These are phyloP conservation scores for Vidua macroura DNA, from an alignment of 2,113 vertebrate species.

Conservation along the genomic window DNA sequence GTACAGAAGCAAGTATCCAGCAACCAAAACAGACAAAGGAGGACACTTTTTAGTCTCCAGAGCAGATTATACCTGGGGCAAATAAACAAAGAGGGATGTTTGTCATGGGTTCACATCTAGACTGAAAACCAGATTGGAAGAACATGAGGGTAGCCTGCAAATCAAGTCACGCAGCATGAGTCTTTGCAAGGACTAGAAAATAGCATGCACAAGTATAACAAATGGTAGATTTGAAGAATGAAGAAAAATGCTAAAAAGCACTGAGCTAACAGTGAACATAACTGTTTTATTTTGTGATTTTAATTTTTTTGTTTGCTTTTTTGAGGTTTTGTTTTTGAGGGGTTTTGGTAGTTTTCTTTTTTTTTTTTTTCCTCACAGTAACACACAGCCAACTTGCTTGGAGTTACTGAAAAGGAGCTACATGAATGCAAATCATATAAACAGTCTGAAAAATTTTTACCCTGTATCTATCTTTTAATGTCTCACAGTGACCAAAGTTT, in stretches of 20 bases:
- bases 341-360: not conserved
- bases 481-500: slow-evolving; percentile 3
- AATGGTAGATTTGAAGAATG: not conserved
- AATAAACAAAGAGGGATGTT: not conserved
- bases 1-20: not conserved
- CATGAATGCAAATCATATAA: not conserved
- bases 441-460: not conserved
- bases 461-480: not conserved
- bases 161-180: not conserved
- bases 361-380: not conserved
- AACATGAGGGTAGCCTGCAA: not conserved
- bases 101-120: not conserved
- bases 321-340: not conserved
- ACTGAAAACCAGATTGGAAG: not conserved
- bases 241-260: not conserved
- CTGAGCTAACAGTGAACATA: not conserved
- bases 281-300: not conserved
- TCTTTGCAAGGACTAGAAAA: not conserved
- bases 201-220: not conserved
- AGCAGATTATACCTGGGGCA: not conserved
- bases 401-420: not conserved
- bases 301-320: not conserved
- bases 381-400: not conserved
- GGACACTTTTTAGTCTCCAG: not conserved
- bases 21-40: not conserved